A percentile compares a stretch with the other conserved stretches of the same genome.
These are phyloP conservation scores for Parascotia fuliginaria DNA, from an alignment of 2,888 invertebrate genomes.

Conservation along the genomic window DNA sequence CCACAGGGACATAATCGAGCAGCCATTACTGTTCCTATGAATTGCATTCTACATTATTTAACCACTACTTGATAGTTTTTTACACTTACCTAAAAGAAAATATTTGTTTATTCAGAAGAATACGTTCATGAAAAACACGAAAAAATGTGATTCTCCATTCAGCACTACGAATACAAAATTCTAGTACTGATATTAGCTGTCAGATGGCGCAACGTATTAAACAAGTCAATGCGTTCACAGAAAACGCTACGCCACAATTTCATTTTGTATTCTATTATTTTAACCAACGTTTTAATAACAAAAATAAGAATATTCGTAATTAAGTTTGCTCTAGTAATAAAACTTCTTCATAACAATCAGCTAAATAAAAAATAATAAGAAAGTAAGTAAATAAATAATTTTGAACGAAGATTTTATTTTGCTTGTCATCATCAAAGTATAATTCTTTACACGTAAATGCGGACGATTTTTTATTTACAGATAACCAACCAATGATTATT, in stretches of 20 bases:
- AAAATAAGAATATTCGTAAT: too few species aligned
- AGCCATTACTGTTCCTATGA: slow-evolving; percentile 52
- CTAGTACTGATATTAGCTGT: slow-evolving; percentile 70
- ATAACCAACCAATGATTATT: too few species aligned
- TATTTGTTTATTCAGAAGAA: slow-evolving; percentile 75
- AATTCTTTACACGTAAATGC: slow-evolving; percentile 28
- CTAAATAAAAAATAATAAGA: too few species aligned
- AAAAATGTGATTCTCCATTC: slow-evolving; percentile 84
- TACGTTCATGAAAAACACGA: slow-evolving; percentile 81
- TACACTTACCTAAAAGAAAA: slow-evolving; percentile 78
- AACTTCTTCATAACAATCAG: too few species aligned
- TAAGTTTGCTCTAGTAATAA: too few species aligned
- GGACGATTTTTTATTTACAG: too few species aligned
- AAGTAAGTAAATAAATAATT: background rate
- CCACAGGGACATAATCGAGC: slow-evolving; percentile 63
- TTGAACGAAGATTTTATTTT: slow-evolving; percentile 53
- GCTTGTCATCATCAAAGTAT: slow-evolving; percentile 58
- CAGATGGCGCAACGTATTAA: slow-evolving; percentile 57
- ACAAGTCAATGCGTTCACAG: slow-evolving; percentile 57
- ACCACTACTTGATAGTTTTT: slow-evolving; percentile 38
- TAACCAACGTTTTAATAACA: too few species aligned
- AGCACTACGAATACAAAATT: slow-evolving; percentile 85
- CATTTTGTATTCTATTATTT: too few species aligned
- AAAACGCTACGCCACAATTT: background rate
- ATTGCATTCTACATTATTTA: slow-evolving; percentile 24